A percentile compares a stretch with the other conserved stretches of the same genome.
These are phyloP conservation scores for Ornithorhynchus anatinus DNA, from an alignment of 2,113 vertebrate genomes.

Conservation along the genomic window DNA sequence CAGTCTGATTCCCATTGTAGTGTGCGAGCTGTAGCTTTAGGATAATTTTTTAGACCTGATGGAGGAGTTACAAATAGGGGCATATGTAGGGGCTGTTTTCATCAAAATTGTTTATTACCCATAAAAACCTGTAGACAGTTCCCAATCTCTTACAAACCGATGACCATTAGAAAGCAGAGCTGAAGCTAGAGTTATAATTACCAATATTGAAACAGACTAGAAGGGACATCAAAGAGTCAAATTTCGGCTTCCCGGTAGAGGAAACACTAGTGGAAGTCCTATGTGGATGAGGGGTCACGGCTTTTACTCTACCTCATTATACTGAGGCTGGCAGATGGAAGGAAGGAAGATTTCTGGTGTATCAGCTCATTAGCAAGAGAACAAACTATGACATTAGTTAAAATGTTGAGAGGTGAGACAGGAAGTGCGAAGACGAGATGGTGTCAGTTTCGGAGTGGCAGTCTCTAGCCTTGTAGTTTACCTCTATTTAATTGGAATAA, in stretches of 20 bases:
- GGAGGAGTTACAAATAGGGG: too few species aligned
- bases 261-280: constrained; percentile 47
- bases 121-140: too few species aligned
- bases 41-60: too few species aligned
- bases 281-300: constrained; percentile 34
- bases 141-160: too few species aligned
- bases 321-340: constrained; percentile 51
- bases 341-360: constrained; percentile 48
- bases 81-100: too few species aligned
- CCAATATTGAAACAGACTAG: background rate
- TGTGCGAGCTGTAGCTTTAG: too few species aligned
- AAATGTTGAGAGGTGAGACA: constrained; percentile 70
- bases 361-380: constrained; percentile 73
- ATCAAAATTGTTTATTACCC: too few species aligned
- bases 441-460: constrained; percentile 61
- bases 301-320: constrained; percentile 64
- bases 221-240: constrained; percentile 31
- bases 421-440: constrained; percentile 63
- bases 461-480: constrained; percentile 47
- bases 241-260: constrained; percentile 44
- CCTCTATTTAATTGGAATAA: constrained; percentile 19
- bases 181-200: background rate
- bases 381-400: constrained; percentile 74
- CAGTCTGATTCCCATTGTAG: too few species aligned
- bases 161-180: background rate